These are phyloP conservation scores for Mallotus villosus DNA, from an alignment of 2,797 vertebrate genomes.

Conservation along the genomic window DNA sequence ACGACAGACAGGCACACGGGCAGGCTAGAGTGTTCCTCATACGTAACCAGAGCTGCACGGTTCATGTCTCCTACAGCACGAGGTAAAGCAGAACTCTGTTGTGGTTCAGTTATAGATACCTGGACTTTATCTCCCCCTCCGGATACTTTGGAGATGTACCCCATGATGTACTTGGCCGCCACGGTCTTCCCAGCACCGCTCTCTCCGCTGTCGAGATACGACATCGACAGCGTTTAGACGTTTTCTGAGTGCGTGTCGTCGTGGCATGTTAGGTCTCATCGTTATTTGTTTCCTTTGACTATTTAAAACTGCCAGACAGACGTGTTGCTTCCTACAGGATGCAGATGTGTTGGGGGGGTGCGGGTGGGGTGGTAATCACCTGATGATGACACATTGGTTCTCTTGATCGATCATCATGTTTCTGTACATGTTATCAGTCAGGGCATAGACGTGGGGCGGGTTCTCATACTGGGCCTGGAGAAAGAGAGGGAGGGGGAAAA, in stretches of 20 bases:
- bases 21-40: neutral
- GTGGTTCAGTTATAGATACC: slow-evolving; percentile 66
- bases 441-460: slow-evolving; percentile 92
- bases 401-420: slow-evolving; percentile 97
- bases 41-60: no score
- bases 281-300: no score
- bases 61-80: no score
- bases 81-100: neutral
- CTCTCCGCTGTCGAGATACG: slow-evolving; percentile 79
- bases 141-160: slow-evolving; percentile 98
- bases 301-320: no score
- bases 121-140: slow-evolving; percentile 96
- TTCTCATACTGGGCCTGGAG: slow-evolving; percentile 95
- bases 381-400: slow-evolving; percentile 98
- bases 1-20: neutral
- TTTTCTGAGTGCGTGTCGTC: neutral
- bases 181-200: slow-evolving; percentile 98
- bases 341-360: neutral
- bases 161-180: slow-evolving; percentile 98
- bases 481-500: neutral
- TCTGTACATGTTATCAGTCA: slow-evolving; percentile 96
- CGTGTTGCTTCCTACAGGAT: neutral
- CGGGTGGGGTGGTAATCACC: slow-evolving; percentile 66
- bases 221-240: neutral
- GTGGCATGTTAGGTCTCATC: no score